These are phyloP conservation scores for Seira ritae DNA, from an alignment of 2,888 invertebrate genomes.

Conservation along the genomic window DNA sequence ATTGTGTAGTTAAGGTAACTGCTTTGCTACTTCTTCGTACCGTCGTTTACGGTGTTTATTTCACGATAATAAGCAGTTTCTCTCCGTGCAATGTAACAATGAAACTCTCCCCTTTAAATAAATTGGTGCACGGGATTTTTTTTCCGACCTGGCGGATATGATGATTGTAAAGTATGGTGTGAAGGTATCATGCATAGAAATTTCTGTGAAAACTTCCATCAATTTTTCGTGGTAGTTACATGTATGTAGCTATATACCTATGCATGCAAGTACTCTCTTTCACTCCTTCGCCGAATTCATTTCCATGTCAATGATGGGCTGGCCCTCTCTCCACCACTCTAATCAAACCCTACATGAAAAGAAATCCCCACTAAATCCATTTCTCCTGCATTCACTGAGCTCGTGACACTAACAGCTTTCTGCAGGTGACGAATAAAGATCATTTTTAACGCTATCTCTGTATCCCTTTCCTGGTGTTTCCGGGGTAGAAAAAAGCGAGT, in stretches of 20 bases:
- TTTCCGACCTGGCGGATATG: neutral
- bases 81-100: neutral
- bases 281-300: neutral
- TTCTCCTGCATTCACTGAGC: slow-evolving; percentile 40
- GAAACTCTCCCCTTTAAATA: too few species aligned
- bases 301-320: slow-evolving; percentile 25
- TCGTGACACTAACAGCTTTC: slow-evolving; percentile 70
- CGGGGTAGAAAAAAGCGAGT: slow-evolving; percentile 65
- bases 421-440: slow-evolving; percentile 73
- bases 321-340: slow-evolving; percentile 36
- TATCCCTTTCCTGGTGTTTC: slow-evolving; percentile 69
- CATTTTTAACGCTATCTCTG: slow-evolving; percentile 70
- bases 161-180: neutral
- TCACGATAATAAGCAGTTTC: neutral
- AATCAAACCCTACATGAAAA: slow-evolving; percentile 57
- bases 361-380: slow-evolving; percentile 20
- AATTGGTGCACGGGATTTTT: neutral
- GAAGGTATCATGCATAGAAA: neutral
- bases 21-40: too few species aligned
- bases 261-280: slow-evolving; percentile 1
- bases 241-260: neutral
- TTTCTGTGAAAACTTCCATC: neutral
- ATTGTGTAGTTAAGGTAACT: too few species aligned
- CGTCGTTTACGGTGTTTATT: too few species aligned
- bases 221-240: slow-evolving; percentile 1